These are phyloP conservation scores for Strigamia maritima DNA, from an alignment of 2,888 invertebrate genomes.

Conservation along the genomic window DNA sequence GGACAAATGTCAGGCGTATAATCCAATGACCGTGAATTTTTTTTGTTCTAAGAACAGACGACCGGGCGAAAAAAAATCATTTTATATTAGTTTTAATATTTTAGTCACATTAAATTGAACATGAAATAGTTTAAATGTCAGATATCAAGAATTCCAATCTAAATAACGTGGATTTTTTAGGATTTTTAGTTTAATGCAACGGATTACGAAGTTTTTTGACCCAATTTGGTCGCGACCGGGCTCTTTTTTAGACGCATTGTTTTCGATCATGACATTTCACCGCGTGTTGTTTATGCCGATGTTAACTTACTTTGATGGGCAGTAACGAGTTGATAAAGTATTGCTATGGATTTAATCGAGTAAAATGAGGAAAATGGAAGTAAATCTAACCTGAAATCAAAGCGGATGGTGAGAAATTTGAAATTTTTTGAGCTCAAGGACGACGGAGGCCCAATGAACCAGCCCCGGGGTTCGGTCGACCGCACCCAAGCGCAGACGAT, in stretches of 20 bases:
- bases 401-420: not conserved
- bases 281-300: not conserved
- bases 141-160: not conserved
- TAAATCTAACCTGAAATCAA: not conserved
- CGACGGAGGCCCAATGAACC: constrained; percentile 31
- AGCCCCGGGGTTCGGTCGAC: constrained; percentile 32
- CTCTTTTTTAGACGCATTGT: constrained; percentile 16
- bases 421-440: constrained; percentile 30
- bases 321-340: not conserved
- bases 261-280: constrained; percentile 2
- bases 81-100: not conserved
- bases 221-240: constrained; percentile 5
- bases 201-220: constrained; percentile 27
- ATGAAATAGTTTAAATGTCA: not conserved
- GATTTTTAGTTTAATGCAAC: not conserved
- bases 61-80: not conserved
- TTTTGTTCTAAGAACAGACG: not conserved
- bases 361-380: not conserved
- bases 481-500: constrained; percentile 28
- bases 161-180: not conserved
- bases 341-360: not conserved
- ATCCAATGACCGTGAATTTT: constrained; percentile 2
- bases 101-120: not conserved
- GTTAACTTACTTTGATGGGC: not conserved
- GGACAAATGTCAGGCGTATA: not conserved